phyloP scores from a whole-genome alignment of 2,113 vertebrate genomes.

The Phoxinus phoxinus region DNA sequence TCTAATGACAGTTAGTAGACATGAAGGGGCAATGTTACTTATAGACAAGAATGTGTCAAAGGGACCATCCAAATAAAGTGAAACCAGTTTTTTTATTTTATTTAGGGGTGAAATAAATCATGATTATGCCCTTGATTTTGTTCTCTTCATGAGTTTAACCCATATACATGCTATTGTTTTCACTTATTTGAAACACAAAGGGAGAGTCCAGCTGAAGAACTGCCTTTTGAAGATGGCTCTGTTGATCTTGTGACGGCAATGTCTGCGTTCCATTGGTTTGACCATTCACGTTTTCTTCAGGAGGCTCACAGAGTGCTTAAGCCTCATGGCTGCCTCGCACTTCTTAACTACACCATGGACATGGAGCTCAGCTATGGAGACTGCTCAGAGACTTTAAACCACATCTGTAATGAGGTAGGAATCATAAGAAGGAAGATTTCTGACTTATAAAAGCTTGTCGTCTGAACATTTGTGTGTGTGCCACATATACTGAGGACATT shows the following conservation, averaged over 20 bases:
- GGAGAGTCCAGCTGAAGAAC: constrained; percentile 75
- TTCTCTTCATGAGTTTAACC: not conserved
- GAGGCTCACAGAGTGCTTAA: constrained; percentile 78
- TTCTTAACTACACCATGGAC: constrained; percentile 77
- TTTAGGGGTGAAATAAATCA: not conserved
- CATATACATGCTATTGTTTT: not conserved
- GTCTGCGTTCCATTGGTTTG: constrained; percentile 84
- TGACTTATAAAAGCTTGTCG: not conserved
- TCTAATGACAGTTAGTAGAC: too few relatives aligned
- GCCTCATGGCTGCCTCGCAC: constrained; percentile 75
- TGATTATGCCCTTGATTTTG: not conserved
- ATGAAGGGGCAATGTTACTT: too few relatives aligned
- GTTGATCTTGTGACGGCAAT: constrained; percentile 80
- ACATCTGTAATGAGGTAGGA: constrained; percentile 77
- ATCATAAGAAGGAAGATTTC: not conserved
- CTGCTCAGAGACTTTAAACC: constrained; percentile 71
- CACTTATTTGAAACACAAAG: constrained; percentile 51
- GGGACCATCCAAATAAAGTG: too few relatives aligned
- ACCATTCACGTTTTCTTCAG: constrained; percentile 70
- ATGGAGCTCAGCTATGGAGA: constrained; percentile 72
- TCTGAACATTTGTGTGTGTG: not conserved
- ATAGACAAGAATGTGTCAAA: too few relatives aligned
- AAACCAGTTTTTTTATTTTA: too few relatives aligned
- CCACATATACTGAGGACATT: not conserved
- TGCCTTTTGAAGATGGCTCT: constrained; percentile 73